A percentile compares a stretch with the other conserved stretches of the same genome.
phyloP scores from a whole-genome alignment of 1,140 invertebrate genomes.

The Pogonomyrmex californicus region DNA sequence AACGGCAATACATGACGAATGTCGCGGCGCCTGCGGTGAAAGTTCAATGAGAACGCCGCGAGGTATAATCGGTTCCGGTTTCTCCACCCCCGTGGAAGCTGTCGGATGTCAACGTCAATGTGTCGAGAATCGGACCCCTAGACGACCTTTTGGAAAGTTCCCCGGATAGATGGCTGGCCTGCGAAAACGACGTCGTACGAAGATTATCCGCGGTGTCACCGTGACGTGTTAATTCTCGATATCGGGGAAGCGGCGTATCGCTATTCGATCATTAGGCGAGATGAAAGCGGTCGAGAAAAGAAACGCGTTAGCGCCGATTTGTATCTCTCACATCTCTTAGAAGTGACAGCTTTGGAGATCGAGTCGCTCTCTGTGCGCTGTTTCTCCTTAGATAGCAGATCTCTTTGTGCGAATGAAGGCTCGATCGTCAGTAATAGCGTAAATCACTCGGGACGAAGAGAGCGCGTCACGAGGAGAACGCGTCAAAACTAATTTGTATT shows the following conservation, averaged over 20 bases:
- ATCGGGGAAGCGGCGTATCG: background rate
- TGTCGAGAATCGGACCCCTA: constrained; percentile 4
- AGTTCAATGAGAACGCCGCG: constrained; percentile 64
- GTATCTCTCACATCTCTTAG: background rate
- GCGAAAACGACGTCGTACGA: background rate
- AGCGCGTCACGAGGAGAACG: background rate
- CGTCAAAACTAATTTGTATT: constrained; percentile 16
- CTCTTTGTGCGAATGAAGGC: background rate
- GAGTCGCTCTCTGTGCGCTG: background rate
- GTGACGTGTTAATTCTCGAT: constrained; percentile 23
- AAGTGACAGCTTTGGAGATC: constrained; percentile 35
- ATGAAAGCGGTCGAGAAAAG: constrained; percentile 5
- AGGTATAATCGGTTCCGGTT: constrained; percentile 60
- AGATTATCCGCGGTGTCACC: constrained; percentile 14
- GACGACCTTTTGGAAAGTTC: constrained; percentile 45
- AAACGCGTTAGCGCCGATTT: constrained; percentile 13
- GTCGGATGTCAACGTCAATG: constrained; percentile 19
- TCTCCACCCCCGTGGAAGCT: constrained; percentile 10
- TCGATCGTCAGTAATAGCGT: constrained; percentile 1
- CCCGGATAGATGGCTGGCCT: background rate
- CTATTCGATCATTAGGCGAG: constrained; percentile 8
- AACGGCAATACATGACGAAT: constrained; percentile 52
- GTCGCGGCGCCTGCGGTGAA: constrained; percentile 57
- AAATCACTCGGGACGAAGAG: constrained; percentile 7
- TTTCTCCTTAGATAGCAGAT: constrained; percentile 23